phyloP scores from a whole-genome alignment of 92 coral and sea anemone genomes.

The Chrysogorgia sp. region DNA sequence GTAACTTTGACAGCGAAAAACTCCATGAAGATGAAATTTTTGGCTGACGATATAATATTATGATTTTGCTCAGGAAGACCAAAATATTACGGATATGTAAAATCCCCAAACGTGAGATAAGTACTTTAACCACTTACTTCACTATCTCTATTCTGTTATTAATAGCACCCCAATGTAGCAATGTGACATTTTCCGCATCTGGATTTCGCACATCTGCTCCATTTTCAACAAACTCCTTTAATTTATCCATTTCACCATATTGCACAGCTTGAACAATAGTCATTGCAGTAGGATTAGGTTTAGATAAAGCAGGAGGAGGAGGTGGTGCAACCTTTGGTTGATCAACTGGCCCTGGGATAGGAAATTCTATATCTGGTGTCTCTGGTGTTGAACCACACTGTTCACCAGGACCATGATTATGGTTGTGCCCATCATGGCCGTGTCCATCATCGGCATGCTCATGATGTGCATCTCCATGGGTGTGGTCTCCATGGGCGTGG shows the following conservation, averaged over 20 bases:
- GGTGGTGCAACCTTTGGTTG: constrained; percentile 34
- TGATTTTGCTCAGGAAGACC: no score
- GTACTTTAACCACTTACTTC: constrained; percentile 73
- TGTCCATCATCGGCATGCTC: constrained; percentile 32
- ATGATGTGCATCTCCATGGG: constrained; percentile 10
- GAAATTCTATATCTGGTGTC: constrained; percentile 11
- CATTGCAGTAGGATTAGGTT: constrained; percentile 85
- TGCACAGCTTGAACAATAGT: constrained; percentile 85
- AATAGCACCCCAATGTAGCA: constrained; percentile 95
- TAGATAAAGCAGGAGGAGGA: constrained; percentile 50
- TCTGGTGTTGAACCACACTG: constrained; percentile 13
- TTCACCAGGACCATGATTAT: constrained; percentile 45
- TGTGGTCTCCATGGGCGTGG: constrained; percentile 55
- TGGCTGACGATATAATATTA: no score
- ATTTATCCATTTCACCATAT: constrained; percentile 80
- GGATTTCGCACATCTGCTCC: constrained; percentile 68
- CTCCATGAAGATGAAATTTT: no score
- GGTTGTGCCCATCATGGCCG: constrained; percentile 56
- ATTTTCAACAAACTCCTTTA: constrained; percentile 75
- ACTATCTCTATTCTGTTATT: constrained; percentile 87
- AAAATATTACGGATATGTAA: no score
- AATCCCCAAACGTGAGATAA: no score
- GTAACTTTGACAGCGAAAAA: no score
- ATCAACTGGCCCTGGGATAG: constrained; percentile 42
- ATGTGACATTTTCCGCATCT: constrained; percentile 89